Conservation (phyloP, 2,888 invertebrate species). For the Limnephilus lunatus region DNA sequence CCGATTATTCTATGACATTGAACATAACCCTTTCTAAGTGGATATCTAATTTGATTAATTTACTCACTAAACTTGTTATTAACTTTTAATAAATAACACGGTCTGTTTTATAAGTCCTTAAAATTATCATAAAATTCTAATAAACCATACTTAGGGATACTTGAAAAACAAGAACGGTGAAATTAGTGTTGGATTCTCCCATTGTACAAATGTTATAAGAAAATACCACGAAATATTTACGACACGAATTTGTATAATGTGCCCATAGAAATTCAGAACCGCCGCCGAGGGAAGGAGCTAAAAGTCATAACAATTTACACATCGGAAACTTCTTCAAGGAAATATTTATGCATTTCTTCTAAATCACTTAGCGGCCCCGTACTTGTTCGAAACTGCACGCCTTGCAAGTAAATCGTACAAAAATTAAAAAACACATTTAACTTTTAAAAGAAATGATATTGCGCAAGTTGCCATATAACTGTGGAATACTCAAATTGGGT, state of each 20-base stretch:
- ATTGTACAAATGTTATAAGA: slow-evolving; percentile 34
- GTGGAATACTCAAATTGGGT: no score
- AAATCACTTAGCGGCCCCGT: background rate
- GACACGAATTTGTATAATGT: slow-evolving; percentile 44
- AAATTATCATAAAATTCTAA: background rate
- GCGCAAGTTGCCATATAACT: background rate
- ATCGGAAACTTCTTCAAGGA: background rate
- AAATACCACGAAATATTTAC: slow-evolving; percentile 32
- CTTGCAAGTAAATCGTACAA: background rate
- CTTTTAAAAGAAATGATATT: background rate
- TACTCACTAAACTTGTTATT: background rate
- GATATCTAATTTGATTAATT: background rate
- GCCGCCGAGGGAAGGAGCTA: slow-evolving; percentile 6
- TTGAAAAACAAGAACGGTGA: slow-evolving; percentile 4
- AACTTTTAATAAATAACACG: background rate
- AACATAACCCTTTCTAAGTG: background rate
- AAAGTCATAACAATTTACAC: slow-evolving; percentile 30
- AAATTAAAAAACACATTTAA: background rate
- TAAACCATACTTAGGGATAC: background rate
- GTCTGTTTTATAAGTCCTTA: background rate
- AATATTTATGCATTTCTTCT: background rate
- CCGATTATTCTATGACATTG: background rate
- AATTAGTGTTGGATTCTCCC: background rate
- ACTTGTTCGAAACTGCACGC: background rate
- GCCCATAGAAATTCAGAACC: slow-evolving; percentile 38